phyloP scores from a whole-genome alignment of 2,888 invertebrate genomes.

The Neoascia interrupta region DNA sequence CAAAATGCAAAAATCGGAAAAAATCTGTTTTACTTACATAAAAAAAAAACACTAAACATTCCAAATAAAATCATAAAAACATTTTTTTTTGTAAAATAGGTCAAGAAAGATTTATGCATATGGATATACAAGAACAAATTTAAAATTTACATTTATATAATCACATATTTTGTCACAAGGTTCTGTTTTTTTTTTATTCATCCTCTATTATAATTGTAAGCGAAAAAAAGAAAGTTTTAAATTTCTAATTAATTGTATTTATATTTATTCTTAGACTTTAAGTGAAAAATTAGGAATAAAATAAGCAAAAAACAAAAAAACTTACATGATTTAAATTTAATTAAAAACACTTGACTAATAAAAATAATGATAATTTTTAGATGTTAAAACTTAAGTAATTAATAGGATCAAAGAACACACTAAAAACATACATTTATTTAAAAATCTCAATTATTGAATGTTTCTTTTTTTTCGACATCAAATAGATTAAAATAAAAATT shows the following conservation, averaged over 20 bases:
- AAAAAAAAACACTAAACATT: conserved; percentile 60
- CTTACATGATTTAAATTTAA: no score
- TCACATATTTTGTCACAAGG: not conserved
- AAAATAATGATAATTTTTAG: conserved; percentile 32
- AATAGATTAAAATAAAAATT: conserved; percentile 4
- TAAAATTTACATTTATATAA: conserved; percentile 28
- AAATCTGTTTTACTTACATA: conserved; percentile 10
- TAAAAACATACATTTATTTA: not conserved
- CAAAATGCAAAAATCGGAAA: conserved; percentile 37
- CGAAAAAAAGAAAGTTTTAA: no score
- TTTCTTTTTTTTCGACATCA: no score
- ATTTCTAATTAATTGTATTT: conserved; percentile 47
- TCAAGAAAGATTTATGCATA: conserved; percentile 77
- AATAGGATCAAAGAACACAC: conserved; percentile 3
- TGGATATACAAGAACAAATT: conserved; percentile 72
- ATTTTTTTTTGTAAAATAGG: conserved; percentile 72
- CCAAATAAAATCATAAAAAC: conserved; percentile 58
- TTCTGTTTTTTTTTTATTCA: conserved; percentile 30
- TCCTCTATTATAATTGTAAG: conserved; percentile 23
- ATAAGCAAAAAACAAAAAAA: no score
- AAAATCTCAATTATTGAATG: conserved; percentile 42
- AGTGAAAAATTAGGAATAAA: conserved; percentile 10
- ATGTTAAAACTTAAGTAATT: conserved; percentile 21
- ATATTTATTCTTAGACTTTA: conserved; percentile 52
- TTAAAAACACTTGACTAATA: conserved; percentile 15